phyloP scores from a whole-genome alignment of 2,113 vertebrate genomes.

The Lophura nycthemera region DNA sequence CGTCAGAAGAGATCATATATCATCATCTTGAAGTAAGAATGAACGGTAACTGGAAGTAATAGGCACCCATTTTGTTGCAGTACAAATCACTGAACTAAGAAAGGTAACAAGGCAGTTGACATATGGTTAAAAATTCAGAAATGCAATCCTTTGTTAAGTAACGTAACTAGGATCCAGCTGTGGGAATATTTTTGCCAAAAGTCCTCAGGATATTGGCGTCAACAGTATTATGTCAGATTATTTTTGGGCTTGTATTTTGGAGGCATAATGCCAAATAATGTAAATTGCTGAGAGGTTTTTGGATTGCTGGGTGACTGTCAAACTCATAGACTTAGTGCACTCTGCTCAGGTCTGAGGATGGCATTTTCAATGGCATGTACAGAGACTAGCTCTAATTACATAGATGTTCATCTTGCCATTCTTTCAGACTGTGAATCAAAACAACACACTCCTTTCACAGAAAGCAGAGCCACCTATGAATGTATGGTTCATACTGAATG shows the following conservation, averaged over 20 bases:
- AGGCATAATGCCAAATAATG: neutral
- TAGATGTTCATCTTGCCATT: neutral
- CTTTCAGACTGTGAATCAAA: neutral
- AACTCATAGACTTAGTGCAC: neutral
- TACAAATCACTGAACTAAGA: neutral
- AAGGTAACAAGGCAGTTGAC: neutral
- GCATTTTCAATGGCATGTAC: neutral
- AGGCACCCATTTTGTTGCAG: fast-evolving
- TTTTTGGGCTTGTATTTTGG: neutral
- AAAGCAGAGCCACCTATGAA: neutral
- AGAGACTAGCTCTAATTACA: neutral
- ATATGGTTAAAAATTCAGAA: neutral
- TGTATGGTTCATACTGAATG: neutral
- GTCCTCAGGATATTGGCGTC: neutral
- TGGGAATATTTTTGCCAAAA: neutral
- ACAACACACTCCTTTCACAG: neutral
- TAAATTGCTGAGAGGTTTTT: neutral
- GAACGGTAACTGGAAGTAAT: neutral
- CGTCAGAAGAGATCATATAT: neutral
- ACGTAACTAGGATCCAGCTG: neutral
- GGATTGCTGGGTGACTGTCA: neutral
- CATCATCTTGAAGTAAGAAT: neutral
- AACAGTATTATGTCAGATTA: neutral
- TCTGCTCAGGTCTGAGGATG: neutral
- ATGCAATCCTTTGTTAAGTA: neutral